phyloP scores from a whole-genome alignment of 1,140 invertebrate genomes.

The Adoxophyes honmai region DNA sequence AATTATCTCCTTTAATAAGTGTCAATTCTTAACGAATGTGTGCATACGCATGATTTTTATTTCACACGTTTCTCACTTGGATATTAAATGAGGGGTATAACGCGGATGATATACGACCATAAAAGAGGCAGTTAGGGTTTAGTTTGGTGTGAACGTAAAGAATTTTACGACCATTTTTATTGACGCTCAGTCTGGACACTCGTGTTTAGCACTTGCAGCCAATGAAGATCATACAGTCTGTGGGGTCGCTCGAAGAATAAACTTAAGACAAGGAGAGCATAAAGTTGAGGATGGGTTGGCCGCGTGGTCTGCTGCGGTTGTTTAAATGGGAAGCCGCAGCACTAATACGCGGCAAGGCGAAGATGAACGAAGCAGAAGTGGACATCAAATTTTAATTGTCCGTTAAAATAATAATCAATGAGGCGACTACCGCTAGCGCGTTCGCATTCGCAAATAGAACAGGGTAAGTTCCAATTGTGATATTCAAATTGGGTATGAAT shows the following conservation, averaged over 20 bases:
- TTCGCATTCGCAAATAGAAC: slow-evolving; percentile 43
- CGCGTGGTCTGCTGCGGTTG: slow-evolving; percentile 16
- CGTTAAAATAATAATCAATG: slow-evolving; percentile 76
- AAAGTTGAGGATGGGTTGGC: slow-evolving; percentile 24
- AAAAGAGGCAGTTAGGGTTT: slow-evolving; percentile 31
- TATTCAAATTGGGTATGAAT: slow-evolving; percentile 24
- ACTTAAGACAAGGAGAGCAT: slow-evolving; percentile 23
- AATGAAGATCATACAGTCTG: slow-evolving; percentile 40
- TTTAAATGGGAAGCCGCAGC: slow-evolving; percentile 28
- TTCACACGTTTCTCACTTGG: slow-evolving; percentile 59
- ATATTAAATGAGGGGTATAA: slow-evolving; percentile 22
- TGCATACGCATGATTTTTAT: slow-evolving; percentile 75
- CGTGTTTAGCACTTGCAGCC: slow-evolving; percentile 30
- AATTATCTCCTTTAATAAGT: slow-evolving; percentile 74
- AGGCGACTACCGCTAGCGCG: slow-evolving; percentile 52
- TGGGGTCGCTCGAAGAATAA: slow-evolving; percentile 29
- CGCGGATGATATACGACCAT: slow-evolving; percentile 32
- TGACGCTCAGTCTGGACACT: slow-evolving; percentile 70
- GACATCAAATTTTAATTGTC: slow-evolving; percentile 74
- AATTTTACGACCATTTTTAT: slow-evolving; percentile 75
- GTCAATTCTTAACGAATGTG: slow-evolving; percentile 76
- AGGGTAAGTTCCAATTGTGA: slow-evolving; percentile 10
- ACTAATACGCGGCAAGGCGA: slow-evolving; percentile 57
- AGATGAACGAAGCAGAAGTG: slow-evolving; percentile 69
- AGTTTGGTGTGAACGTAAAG: slow-evolving; percentile 33